Conservation (phyloP, 2,797 vertebrate species). For the Chaetodon trifasciatus region DNA sequence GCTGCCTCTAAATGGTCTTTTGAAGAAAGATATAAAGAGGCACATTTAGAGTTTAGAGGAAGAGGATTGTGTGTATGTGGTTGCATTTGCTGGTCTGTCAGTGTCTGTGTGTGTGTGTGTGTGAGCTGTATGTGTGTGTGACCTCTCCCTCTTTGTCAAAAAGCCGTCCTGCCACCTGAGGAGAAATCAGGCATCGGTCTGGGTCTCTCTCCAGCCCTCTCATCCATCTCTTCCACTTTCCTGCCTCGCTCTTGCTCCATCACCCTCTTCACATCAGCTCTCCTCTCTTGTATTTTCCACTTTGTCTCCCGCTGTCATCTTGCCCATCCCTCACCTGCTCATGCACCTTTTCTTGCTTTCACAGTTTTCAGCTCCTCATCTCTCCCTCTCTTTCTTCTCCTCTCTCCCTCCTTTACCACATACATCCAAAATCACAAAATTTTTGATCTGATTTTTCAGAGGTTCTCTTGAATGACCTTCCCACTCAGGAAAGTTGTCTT, state of each 20-base stretch:
- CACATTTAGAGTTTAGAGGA: constrained; percentile 19
- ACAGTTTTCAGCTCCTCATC: neutral
- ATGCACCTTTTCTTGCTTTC: neutral
- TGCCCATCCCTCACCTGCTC: constrained; percentile 2
- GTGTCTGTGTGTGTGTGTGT: constrained; percentile 10
- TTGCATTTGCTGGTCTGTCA: neutral
- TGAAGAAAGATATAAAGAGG: constrained; percentile 10
- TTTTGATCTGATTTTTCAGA: constrained; percentile 10
- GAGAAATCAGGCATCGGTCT: constrained; percentile 23
- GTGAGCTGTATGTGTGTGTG: constrained; percentile 7
- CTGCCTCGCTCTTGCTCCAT: constrained; percentile 20
- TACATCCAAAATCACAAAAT: neutral
- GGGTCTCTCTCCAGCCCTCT: constrained; percentile 6
- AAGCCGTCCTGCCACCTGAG: constrained; percentile 41
- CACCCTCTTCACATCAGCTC: constrained; percentile 28
- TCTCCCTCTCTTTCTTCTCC: neutral
- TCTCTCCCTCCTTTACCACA: no score
- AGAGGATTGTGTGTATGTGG: constrained; percentile 13
- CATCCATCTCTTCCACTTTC: constrained; percentile 33
- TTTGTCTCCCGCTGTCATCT: constrained; percentile 39
- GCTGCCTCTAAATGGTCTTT: constrained; percentile 20
- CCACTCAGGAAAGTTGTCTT: neutral
- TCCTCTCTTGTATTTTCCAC: constrained; percentile 44
- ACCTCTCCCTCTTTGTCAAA: constrained; percentile 31
- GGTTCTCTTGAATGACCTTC: constrained; percentile 1